These are phyloP conservation scores for Scelioninae gen. 2 DNA, from an alignment of 2,888 invertebrate genomes.

Conservation along the genomic window DNA sequence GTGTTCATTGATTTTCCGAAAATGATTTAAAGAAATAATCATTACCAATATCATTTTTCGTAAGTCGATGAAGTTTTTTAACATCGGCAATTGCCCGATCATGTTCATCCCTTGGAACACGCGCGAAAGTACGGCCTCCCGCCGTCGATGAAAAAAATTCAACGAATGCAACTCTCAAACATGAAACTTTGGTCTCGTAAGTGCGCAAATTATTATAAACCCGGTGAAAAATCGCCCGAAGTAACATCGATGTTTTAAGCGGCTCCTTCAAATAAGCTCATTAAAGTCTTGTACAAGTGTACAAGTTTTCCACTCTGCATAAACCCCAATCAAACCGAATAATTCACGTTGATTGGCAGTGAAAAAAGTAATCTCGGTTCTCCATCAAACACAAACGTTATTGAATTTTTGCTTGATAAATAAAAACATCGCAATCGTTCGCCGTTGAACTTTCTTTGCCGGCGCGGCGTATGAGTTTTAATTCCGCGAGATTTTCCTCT, in stretches of 20 bases:
- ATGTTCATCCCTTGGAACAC: too few species aligned
- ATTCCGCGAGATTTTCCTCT: slow-evolving; percentile 22
- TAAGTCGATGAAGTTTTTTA: too few species aligned
- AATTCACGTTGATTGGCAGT: slow-evolving; percentile 47
- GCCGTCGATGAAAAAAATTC: slow-evolving; percentile 32
- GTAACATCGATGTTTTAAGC: slow-evolving; percentile 53
- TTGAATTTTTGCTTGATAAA: slow-evolving; percentile 49
- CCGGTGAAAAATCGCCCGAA: slow-evolving; percentile 44
- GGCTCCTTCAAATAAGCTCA: slow-evolving; percentile 54
- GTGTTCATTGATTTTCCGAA: too few species aligned
- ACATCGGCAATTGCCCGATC: too few species aligned
- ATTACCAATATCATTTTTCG: too few species aligned
- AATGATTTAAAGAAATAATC: too few species aligned
- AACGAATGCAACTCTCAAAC: slow-evolving; percentile 41
- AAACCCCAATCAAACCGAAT: slow-evolving; percentile 48
- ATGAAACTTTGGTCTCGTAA: slow-evolving; percentile 45
- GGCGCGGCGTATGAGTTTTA: slow-evolving; percentile 19
- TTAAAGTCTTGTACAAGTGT: slow-evolving; percentile 56
- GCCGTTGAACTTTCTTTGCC: slow-evolving; percentile 37
- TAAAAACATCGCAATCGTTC: slow-evolving; percentile 37
- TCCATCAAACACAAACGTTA: slow-evolving; percentile 37
- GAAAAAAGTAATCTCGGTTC: slow-evolving; percentile 37
- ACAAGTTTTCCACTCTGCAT: slow-evolving; percentile 53
- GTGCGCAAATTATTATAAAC: slow-evolving; percentile 49
- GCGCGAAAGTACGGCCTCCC: slow-evolving; percentile 6